phyloP scores from a whole-genome alignment of 2,888 invertebrate species.

The Pristionchus arcanus region DNA sequence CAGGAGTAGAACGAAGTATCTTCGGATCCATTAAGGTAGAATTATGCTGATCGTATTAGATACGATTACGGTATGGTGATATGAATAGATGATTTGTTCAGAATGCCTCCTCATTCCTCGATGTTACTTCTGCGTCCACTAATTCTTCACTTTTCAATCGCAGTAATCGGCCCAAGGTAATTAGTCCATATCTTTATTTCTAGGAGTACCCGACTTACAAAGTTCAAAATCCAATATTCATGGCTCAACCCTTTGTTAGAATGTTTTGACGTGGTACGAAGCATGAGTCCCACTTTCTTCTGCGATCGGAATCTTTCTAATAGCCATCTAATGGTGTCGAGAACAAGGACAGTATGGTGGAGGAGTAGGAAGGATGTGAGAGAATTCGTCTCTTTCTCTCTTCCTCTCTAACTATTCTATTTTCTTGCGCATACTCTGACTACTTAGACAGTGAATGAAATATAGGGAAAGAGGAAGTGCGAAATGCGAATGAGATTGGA shows the following conservation, averaged over 20 bases:
- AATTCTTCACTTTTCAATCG: conserved; percentile 4
- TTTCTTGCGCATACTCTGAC: neutral
- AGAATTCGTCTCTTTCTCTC: neutral
- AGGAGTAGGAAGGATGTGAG: neutral
- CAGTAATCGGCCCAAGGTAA: conserved; percentile 28
- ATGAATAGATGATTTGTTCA: neutral
- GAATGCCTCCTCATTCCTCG: conserved; percentile 42
- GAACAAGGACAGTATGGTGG: conserved; percentile 18
- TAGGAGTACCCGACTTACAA: no score
- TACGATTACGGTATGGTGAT: neutral
- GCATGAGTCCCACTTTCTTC: neutral
- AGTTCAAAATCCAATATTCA: no score
- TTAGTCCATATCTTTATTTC: no score
- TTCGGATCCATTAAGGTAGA: neutral
- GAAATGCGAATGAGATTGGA: conserved; percentile 11
- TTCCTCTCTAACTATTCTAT: neutral
- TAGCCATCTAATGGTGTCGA: neutral
- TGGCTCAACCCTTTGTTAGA: no score
- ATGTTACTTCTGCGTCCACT: neutral
- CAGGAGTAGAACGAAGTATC: neutral
- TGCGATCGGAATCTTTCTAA: neutral
- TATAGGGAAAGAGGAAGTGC: conserved; percentile 3
- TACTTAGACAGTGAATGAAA: neutral
- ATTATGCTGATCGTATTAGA: neutral
- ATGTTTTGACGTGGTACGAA: no score